Percentiles rank a stretch among this genome's conserved stretches.
Evolutionary conservation across 2,888 invertebrate species (phyloP).

Genomic region (Apeira syringaria): DNA sequence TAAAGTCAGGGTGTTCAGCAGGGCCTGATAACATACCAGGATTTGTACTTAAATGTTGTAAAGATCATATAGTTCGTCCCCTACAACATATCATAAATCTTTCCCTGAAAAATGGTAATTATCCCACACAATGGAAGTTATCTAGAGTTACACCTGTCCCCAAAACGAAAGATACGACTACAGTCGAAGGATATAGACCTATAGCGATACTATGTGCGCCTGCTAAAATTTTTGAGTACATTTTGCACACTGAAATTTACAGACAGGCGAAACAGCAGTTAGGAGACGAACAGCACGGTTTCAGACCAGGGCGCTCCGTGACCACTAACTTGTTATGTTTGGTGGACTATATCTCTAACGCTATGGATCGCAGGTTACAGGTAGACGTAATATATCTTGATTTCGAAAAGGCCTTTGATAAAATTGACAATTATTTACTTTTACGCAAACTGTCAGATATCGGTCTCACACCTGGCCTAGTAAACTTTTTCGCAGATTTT

Average conservation of each 20-base stretch:
- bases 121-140: constrained; percentile 3
- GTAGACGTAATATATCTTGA: neutral
- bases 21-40: neutral
- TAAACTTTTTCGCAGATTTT: neutral
- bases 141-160: constrained; percentile 5
- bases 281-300: constrained; percentile 1
- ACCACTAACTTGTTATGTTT: neutral
- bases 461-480: neutral
- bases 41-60: neutral
- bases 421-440: neutral
- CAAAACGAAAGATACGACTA: neutral
- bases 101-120: neutral
- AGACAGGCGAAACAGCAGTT: neutral
- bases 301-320: constrained; percentile 1
- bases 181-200: neutral
- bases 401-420: constrained; percentile 1
- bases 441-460: neutral
- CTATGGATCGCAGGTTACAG: neutral
- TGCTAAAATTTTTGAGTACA: constrained; percentile 1
- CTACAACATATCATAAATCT: constrained; percentile 2
- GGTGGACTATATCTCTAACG: neutral
- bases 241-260: neutral
- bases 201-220: neutral
- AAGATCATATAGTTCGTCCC: neutral
- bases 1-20: neutral